These are phyloP conservation scores for Galeruca laticollis DNA, from an alignment of 2,888 invertebrate genomes.

Conservation along the genomic window DNA sequence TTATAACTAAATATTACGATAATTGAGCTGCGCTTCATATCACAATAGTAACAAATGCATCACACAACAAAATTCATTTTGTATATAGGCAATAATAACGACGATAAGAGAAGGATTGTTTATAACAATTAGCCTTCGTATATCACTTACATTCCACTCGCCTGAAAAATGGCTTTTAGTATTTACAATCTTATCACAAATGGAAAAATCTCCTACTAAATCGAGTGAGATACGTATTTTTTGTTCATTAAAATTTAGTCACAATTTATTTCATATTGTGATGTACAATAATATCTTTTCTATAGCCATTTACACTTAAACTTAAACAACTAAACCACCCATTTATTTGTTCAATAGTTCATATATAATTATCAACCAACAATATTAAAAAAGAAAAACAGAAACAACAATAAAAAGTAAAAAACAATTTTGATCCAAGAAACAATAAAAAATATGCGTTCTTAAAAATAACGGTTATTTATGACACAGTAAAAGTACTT, in stretches of 20 bases:
- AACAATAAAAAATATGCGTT: background rate
- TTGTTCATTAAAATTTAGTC: too few species aligned
- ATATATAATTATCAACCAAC: background rate
- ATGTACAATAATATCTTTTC: too few species aligned
- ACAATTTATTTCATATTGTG: too few species aligned
- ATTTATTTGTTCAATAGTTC: background rate
- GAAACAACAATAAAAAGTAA: constrained; percentile 1
- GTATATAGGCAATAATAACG: background rate
- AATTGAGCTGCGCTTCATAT: constrained; percentile 41
- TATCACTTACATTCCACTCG: too few species aligned
- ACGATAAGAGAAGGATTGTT: too few species aligned
- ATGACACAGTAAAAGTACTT: too few species aligned
- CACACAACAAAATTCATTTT: background rate
- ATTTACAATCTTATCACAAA: too few species aligned
- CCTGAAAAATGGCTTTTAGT: too few species aligned
- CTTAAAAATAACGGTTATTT: too few species aligned
- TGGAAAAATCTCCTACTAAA: too few species aligned
- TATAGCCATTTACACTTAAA: background rate
- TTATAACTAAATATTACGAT: constrained; percentile 25
- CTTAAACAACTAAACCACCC: background rate
- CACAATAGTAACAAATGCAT: constrained; percentile 45
- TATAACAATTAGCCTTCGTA: too few species aligned
- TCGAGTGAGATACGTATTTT: too few species aligned
- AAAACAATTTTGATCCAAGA: background rate
- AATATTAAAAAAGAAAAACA: background rate